Conservation (phyloP, 2,113 vertebrate species). For the Anseranas semipalmata region DNA sequence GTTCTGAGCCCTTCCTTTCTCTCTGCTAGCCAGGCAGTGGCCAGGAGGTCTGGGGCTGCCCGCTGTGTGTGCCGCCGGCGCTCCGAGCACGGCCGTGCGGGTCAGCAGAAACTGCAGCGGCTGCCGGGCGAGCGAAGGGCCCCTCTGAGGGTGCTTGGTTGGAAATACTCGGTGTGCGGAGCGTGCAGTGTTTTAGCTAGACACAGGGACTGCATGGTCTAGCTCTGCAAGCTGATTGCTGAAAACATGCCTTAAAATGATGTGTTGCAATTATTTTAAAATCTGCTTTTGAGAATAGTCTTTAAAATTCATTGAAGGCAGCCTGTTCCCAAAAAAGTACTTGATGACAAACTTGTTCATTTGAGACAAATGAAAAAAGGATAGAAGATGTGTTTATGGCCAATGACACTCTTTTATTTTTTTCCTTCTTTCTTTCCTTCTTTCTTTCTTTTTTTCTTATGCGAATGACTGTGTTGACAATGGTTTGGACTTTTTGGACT, state of each 20-base stretch:
- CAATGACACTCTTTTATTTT: not conserved
- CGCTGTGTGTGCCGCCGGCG: too few species aligned
- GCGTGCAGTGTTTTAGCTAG: fast-evolving
- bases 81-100: too few species aligned
- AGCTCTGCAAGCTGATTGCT: not conserved
- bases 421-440: not conserved
- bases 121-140: not conserved
- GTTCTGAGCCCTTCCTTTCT: not conserved
- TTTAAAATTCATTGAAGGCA: not conserved
- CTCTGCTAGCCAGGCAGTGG: not conserved
- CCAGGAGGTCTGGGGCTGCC: not conserved
- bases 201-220: not conserved
- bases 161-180: fast-evolving
- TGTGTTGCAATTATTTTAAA: not conserved
- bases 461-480: not conserved
- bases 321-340: not conserved
- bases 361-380: not conserved
- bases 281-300: not conserved
- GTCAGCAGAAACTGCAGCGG: fast-evolving
- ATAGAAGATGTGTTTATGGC: not conserved
- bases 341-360: not conserved
- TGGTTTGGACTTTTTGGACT: not conserved
- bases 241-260: not conserved
- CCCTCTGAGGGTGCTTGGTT: not conserved
- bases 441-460: not conserved